Base-by-base conservation (phyloP, 1,140 invertebrate species). In the Cydia amplana region DNA sequence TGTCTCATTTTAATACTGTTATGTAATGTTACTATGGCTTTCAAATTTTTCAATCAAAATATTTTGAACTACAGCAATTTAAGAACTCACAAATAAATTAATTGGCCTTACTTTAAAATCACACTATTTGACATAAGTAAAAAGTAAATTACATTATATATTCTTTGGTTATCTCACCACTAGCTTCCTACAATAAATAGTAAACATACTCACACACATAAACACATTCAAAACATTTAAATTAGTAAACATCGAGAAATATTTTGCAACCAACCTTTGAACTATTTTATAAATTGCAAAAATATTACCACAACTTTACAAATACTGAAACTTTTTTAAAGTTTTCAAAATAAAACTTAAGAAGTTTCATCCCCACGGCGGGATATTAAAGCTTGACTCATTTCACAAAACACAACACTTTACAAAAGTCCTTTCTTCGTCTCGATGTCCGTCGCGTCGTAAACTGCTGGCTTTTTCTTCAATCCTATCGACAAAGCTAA, bases 361-460 rank as follows among this genome's bases (percentile, higher is more conserved):
- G 55, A 60, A 51, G 49, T n/a, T 18, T 12, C n/a, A 18, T 12
- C 16, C 49, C 16, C 18, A 51, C n/a, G 55, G 55, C 55, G 20
- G 18, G 55, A 60, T 3, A 23, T 23, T 60, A 55, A 55, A 55
- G 51, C 51, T 23, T 60, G 20, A 60, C 55, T 60, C 55, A 12
- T 9, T 55, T 55, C 20, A 23, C 20, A 60, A 20, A 28, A 23
- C 18, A 64, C 25, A 14, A 70, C 28, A 18, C n/a, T 70, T 70
- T 70, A 70, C 65, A 70, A 18, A 36, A 70, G 65, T 40, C 65
- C 65, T 70, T 70, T 70, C 65, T 70, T 70, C 65, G 65, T 70
- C 18, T 70, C 65, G 16, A 70, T 70, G 18, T 70, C 65, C 1
- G 65, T 70, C 7, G 65, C 65, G 2, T 70, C 65, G 7, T 70